Evolutionary conservation across 2,888 invertebrate genomes (phyloP).

Genomic region (Yponomeuta evonymella): DNA sequence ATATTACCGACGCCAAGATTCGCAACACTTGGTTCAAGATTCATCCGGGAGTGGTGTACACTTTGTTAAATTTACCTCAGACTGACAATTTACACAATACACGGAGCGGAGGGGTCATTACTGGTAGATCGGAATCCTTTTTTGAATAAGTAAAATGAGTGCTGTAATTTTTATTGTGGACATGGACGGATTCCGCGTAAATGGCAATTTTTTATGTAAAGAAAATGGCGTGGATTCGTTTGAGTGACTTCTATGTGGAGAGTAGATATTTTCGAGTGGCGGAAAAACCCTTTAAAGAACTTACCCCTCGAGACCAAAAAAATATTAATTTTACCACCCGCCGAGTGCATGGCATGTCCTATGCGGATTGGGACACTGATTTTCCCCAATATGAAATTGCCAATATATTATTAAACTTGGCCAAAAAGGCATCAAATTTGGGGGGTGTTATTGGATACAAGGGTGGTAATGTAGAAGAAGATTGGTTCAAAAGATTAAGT

Average conservation of each 20-base stretch:
- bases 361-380: slow-evolving; percentile 1
- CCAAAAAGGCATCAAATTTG: neutral
- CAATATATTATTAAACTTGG: neutral
- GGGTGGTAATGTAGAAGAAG: neutral
- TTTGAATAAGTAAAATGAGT: too few species aligned
- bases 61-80: too few species aligned
- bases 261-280: neutral
- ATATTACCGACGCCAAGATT: neutral
- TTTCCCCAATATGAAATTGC: neutral
- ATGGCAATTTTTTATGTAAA: slow-evolving; percentile 6
- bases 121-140: too few species aligned
- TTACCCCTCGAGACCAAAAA: neutral
- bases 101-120: too few species aligned
- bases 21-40: neutral
- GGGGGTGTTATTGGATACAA: slow-evolving; percentile 3
- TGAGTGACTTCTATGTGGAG: neutral
- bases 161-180: neutral
- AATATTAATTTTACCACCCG: neutral
- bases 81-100: too few species aligned
- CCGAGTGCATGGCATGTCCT: neutral
- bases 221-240: neutral
- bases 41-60: neutral
- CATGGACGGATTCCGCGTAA: neutral
- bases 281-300: neutral
- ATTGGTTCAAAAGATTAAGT: neutral